These are phyloP conservation scores for Anabas testudineus DNA, from an alignment of 2,797 vertebrate species.

Conservation along the genomic window DNA sequence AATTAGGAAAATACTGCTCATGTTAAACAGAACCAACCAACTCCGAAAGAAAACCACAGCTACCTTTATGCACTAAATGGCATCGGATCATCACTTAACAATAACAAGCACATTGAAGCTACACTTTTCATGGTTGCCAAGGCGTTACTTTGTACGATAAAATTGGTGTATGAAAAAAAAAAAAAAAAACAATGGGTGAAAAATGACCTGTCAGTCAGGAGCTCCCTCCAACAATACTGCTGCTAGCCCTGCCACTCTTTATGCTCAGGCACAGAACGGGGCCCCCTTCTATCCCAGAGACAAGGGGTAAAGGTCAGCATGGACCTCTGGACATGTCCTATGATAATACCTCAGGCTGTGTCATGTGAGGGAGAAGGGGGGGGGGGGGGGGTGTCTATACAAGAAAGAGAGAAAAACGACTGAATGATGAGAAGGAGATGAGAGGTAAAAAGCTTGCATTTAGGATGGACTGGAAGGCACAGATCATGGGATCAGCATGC, in stretches of 20 bases:
- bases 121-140: slow-evolving; percentile 77
- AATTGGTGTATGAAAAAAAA: slow-evolving; percentile 75
- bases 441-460: slow-evolving; percentile 76
- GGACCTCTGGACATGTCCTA: slow-evolving; percentile 89
- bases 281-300: slow-evolving; percentile 84
- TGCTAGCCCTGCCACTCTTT: slow-evolving; percentile 80
- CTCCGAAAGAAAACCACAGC: slow-evolving; percentile 47
- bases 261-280: slow-evolving; percentile 79
- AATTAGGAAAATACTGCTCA: slow-evolving; percentile 25
- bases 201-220: slow-evolving; percentile 73
- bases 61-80: slow-evolving; percentile 54
- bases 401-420: slow-evolving; percentile 58
- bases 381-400: slow-evolving; percentile 60
- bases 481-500: slow-evolving; percentile 90
- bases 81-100: slow-evolving; percentile 69
- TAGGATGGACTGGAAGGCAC: slow-evolving; percentile 79
- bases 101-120: slow-evolving; percentile 68
- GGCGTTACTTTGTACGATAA: slow-evolving; percentile 79
- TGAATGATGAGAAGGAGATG: slow-evolving; percentile 60
- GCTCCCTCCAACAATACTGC: slow-evolving; percentile 81
- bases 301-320: slow-evolving; percentile 85
- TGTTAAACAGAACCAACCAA: slow-evolving; percentile 37
- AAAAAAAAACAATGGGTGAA: slow-evolving; percentile 80
- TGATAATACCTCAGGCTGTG: slow-evolving; percentile 75
- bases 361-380: slow-evolving; percentile 72